These are phyloP conservation scores for Thysanoteuthis rhombus DNA, from an alignment of 2,888 invertebrate genomes.

Conservation along the genomic window DNA sequence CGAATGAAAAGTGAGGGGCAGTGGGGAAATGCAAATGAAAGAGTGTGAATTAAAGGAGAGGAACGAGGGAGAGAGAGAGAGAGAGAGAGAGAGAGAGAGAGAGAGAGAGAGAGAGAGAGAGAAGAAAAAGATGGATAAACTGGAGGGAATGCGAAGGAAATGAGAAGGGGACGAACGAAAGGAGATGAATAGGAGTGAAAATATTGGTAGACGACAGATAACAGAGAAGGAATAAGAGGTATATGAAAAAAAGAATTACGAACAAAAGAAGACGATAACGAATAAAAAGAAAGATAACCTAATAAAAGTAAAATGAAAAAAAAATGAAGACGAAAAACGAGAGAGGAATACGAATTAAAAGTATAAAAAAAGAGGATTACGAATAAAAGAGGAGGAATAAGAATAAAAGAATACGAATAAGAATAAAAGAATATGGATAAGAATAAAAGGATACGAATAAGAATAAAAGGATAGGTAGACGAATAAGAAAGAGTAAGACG, in stretches of 20 bases:
- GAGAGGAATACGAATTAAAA: neutral
- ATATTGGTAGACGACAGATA: too few species aligned
- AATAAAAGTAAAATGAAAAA: neutral
- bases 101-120: neutral
- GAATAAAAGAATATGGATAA: too few species aligned
- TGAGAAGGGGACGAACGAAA: neutral
- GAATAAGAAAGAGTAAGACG: neutral
- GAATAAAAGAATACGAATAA: neutral
- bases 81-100: neutral
- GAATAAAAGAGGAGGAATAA: neutral
- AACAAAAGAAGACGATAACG: neutral
- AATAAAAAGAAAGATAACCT: neutral
- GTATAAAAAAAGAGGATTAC: neutral
- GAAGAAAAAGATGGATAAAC: too few species aligned
- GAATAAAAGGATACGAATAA: too few species aligned
- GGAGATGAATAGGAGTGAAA: neutral
- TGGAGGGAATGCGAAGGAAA: neutral
- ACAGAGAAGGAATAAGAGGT: too few species aligned
- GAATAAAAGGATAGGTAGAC: too few species aligned
- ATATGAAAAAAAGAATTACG: neutral
- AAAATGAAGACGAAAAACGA: neutral
- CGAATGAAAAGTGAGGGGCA: neutral
- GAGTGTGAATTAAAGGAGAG: too few species aligned
- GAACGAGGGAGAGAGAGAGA: neutral
- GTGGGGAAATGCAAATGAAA: neutral